phyloP scores from a whole-genome alignment of 2,888 invertebrate species.

The Pherbina coryleti region DNA sequence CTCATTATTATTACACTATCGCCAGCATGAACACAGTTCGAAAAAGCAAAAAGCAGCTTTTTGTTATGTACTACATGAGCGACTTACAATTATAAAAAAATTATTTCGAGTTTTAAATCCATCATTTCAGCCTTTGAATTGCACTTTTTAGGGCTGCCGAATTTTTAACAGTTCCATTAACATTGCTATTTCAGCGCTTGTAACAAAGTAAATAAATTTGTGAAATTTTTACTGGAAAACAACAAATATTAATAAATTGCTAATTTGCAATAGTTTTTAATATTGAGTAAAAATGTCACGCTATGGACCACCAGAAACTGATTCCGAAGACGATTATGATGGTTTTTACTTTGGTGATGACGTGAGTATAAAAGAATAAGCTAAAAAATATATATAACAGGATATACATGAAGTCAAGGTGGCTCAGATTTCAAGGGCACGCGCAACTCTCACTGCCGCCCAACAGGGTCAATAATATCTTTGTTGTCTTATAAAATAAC shows the following conservation, averaged over 20 bases:
- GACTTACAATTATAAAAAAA: no score
- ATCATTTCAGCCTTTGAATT: no score
- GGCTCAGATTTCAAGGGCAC: constrained; percentile 13
- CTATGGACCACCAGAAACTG: constrained; percentile 60
- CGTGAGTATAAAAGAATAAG: constrained; percentile 49
- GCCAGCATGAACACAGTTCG: no score
- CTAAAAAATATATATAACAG: not conserved
- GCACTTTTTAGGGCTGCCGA: no score
- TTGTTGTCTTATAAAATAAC: constrained; percentile 9
- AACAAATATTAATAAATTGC: not conserved
- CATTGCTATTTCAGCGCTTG: no score
- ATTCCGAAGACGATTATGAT: constrained; percentile 65
- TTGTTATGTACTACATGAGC: no score
- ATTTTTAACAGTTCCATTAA: no score
- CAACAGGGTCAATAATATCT: not conserved
- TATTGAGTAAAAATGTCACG: constrained; percentile 43
- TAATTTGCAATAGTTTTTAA: not conserved
- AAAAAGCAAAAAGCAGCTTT: no score
- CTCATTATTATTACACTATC: no score
- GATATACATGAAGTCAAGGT: not conserved
- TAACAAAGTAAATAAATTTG: not conserved
- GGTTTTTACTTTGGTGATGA: constrained; percentile 64
- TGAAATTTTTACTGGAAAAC: not conserved
- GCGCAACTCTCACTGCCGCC: not conserved
- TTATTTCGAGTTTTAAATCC: no score